A percentile compares a stretch with the other conserved stretches of the same genome.
These are phyloP conservation scores for Phocides pigmalion DNA, from an alignment of 1,140 invertebrate genomes.

Conservation along the genomic window DNA sequence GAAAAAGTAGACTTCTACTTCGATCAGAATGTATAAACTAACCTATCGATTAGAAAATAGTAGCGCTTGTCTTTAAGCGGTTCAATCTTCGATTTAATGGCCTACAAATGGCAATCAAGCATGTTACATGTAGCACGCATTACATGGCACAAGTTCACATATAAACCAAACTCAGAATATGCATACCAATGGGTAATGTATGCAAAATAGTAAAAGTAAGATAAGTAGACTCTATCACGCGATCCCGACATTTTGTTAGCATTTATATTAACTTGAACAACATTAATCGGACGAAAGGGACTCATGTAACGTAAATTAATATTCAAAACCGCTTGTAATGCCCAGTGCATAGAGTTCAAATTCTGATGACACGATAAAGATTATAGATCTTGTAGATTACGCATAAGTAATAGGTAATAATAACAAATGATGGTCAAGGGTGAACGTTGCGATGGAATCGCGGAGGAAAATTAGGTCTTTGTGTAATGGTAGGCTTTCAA, in stretches of 20 bases:
- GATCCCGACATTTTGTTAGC: constrained; percentile 78
- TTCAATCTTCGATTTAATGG: not conserved
- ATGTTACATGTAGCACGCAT: not conserved
- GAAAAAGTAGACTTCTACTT: too few relatives aligned
- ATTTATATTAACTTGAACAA: constrained; percentile 67
- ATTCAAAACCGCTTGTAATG: constrained; percentile 37
- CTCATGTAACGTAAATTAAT: constrained; percentile 34
- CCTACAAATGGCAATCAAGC: constrained; percentile 16
- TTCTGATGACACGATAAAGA: constrained; percentile 29
- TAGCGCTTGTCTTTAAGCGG: too few relatives aligned
- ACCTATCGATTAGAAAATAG: too few relatives aligned
- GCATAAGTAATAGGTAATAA: constrained; percentile 57
- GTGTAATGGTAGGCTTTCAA: constrained; percentile 32
- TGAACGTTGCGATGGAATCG: constrained; percentile 61
- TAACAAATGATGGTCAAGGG: constrained; percentile 77
- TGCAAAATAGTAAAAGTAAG: constrained; percentile 74
- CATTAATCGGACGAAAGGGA: constrained; percentile 40
- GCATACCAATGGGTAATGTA: constrained; percentile 71
- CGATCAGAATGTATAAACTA: too few relatives aligned
- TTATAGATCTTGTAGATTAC: constrained; percentile 41
- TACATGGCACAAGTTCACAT: constrained; percentile 16
- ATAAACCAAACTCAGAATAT: constrained; percentile 48
- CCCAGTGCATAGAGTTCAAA: constrained; percentile 36
- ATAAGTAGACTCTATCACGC: constrained; percentile 75
- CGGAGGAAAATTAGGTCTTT: constrained; percentile 58